Evolutionary conservation across 2,888 invertebrate genomes (phyloP), one percentile per base, ranked within the genome.

Genomic region (Drosophila testacea): DNA sequence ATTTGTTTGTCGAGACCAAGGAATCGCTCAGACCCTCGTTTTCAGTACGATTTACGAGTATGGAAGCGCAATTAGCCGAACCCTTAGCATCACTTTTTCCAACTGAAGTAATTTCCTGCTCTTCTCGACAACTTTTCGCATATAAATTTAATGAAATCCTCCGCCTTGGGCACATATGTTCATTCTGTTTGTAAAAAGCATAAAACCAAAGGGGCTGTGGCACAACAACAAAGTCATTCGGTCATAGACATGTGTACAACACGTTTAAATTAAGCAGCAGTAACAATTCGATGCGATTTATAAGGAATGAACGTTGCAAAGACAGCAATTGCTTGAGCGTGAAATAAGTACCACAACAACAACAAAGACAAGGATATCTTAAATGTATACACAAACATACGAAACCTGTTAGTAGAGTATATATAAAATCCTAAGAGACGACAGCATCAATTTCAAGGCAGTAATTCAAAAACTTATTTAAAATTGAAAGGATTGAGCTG

Each of bases 251-350:
- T 78, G 69, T 56, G 78, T 73, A 51, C 52, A 50, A 67, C 87
- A 75, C 57, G 78, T 76, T 81, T 69, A 83, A 86, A 75, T 82
- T 83, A 46, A 68, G 68, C 38, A 78, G 64, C 56, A 50, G 44
- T 47, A 52, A 69, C 66, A 78, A 78, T 72, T 72, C 72, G 62
- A 69, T 75, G 69, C 64, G 81, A 81, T 86, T 86, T 81, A 81
- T 76, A 76, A 51, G 39, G 57, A n/a, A 34, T 16, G 34, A 11
- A n/a, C 34, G 54, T 10, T 41, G 46, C 46, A 60, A 11, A 22
- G 11, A 44, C 50, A 69, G 62, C 62, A 52, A 50, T 63, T 63
- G 67, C 30, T 54, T 32, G 48, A 46, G 59, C 72, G 39, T 71
- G 42, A 57, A 61, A 59, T 42, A 54, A 62, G 38, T 55, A 30